A percentile compares a stretch with the other conserved stretches of the same genome.
Conservation (phyloP, 2,888 invertebrate species). For the Orthosia incerta region DNA sequence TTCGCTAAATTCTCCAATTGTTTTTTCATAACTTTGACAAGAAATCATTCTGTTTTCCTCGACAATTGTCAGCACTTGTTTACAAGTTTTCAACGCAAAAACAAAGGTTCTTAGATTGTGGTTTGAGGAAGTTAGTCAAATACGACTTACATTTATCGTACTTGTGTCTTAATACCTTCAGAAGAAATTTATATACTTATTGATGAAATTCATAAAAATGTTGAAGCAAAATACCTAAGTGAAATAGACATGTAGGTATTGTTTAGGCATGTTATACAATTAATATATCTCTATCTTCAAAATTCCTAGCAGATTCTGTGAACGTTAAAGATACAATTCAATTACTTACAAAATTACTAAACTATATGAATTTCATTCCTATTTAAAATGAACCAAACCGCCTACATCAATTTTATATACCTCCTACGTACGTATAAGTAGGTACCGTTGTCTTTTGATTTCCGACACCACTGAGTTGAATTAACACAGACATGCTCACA, state of each 20-base stretch:
- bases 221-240: too few relatives aligned
- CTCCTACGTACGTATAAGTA: neutral
- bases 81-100: neutral
- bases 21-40: neutral
- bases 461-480: neutral
- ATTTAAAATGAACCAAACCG: neutral
- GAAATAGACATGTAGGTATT: too few relatives aligned
- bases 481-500: constrained; percentile 1
- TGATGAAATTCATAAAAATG: too few relatives aligned
- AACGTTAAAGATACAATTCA: neutral
- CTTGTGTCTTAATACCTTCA: too few relatives aligned
- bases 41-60: constrained; percentile 2
- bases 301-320: neutral
- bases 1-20: neutral
- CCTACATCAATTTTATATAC: neutral
- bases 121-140: neutral
- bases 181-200: too few relatives aligned
- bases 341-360: too few relatives aligned
- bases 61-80: constrained; percentile 8
- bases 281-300: too few relatives aligned
- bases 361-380: too few relatives aligned
- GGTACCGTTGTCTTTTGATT: constrained; percentile 2
- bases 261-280: too few relatives aligned
- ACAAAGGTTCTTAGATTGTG: neutral
- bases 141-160: neutral